A percentile compares a stretch with the other conserved stretches of the same genome.
Conservation (phyloP, 2,113 vertebrate genomes). For the Laticauda laticaudata region DNA sequence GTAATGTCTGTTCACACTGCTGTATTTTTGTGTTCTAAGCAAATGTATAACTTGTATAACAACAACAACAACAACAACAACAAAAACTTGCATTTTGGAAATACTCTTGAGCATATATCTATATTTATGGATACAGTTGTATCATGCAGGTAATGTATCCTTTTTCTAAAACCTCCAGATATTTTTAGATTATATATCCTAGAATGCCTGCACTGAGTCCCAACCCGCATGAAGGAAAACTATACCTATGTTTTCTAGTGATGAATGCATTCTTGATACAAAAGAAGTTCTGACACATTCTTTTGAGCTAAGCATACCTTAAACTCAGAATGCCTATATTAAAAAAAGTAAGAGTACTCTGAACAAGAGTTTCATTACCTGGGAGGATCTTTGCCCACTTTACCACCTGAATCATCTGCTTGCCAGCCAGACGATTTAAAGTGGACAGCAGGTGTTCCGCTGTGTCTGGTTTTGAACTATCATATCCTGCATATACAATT, state of each 20-base stretch:
- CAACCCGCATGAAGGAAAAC: background rate
- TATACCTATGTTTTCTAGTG: background rate
- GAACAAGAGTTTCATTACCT: slow-evolving; percentile 75
- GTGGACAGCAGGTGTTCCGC: slow-evolving; percentile 94
- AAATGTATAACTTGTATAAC: background rate
- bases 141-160: background rate
- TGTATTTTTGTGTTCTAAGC: background rate
- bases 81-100: background rate
- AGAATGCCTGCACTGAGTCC: background rate
- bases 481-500: slow-evolving; percentile 90
- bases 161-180: background rate
- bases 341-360: background rate
- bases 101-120: background rate
- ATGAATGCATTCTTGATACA: background rate
- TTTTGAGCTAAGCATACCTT: background rate
- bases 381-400: slow-evolving; percentile 99
- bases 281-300: background rate
- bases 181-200: background rate
- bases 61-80: background rate
- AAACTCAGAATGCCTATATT: background rate
- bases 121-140: background rate
- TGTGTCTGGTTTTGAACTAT: slow-evolving; percentile 88
- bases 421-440: slow-evolving; percentile 93
- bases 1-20: background rate
- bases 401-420: slow-evolving; percentile 98